Evolutionary conservation across 2,113 vertebrate genomes (phyloP), one percentile per base, ranked within the genome.

Genomic region (Hippopotamus amphibius): DNA sequence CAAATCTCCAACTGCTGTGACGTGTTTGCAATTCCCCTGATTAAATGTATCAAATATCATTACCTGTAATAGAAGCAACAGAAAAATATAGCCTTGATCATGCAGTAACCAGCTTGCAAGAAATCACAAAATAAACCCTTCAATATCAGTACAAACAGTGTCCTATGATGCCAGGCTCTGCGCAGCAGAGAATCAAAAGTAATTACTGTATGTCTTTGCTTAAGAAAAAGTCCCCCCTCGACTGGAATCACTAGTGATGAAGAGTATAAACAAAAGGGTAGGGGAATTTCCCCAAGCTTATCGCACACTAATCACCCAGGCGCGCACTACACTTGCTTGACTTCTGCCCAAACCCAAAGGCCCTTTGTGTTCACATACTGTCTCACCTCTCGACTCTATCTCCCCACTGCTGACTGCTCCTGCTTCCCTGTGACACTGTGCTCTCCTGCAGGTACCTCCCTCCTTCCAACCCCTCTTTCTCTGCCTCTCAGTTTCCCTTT

Each of bases 51-150:
- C 28, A 28, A 93, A 72, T 37, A 85, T 68, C 33, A 80, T 71
- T 85, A 92, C 26, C 85, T 89, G 5, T 66, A 66, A 87, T 17
- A 43, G 24, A 28, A 88, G 46, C 48, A 59, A 96, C 66, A 53
- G 19, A 48, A 85, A 96, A 92, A 81, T 43, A 69, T 4, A 5
- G 61, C n/a, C 80, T 66, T 66, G 21, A 66, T 92, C 57, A 76
- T 3, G 77, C 88, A 91, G 48, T 50, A n/a, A 92, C 19, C 26
- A 8, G 37, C 46, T 88, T 92, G 46, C 2, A 80, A 85, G 79
- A 79, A 72, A 89, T 85, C 59, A 63, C 41, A 89, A 92, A 90
- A 88, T 17, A 88, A 94, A 74, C 50, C 22, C 63, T 95, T 69
- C 19, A 16, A 13, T 55, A 71, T 71, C 50, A 37, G 11, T 26